Conservation (phyloP, 2,797 vertebrate species). For the Molossus molossus region DNA sequence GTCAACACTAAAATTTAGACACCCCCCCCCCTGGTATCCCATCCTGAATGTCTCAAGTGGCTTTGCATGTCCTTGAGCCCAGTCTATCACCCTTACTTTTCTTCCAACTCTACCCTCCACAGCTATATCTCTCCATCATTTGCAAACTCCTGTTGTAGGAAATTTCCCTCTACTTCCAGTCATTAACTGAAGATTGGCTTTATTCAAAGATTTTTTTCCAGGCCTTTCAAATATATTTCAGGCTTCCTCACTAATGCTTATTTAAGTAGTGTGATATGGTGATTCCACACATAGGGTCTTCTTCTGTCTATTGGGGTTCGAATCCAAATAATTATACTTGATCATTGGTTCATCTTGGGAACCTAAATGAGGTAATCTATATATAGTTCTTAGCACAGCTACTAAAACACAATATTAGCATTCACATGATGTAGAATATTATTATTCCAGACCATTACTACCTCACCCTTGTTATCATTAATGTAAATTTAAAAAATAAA, state of each 20-base stretch:
- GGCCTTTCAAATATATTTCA: background rate
- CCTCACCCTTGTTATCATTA: background rate
- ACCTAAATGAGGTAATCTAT: background rate
- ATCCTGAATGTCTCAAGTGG: background rate
- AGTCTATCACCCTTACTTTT: background rate
- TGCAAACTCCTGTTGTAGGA: background rate
- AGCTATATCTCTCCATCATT: background rate
- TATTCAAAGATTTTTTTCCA: background rate
- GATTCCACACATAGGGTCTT: background rate
- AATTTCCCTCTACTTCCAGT: background rate
- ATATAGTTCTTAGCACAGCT: background rate
- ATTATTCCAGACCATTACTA: background rate
- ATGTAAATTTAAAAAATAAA: too few relatives aligned
- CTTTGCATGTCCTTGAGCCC: background rate
- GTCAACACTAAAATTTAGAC: background rate
- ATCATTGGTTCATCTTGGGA: background rate
- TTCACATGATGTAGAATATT: background rate
- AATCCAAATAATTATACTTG: background rate
- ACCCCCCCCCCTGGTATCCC: accelerated
- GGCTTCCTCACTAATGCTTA: background rate
- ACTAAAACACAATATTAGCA: background rate
- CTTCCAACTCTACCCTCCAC: background rate
- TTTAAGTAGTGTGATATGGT: background rate
- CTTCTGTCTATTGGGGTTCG: background rate
- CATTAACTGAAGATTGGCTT: background rate